Base-by-base conservation (phyloP, 2,113 vertebrate genomes). In the Stegastes partitus region DNA sequence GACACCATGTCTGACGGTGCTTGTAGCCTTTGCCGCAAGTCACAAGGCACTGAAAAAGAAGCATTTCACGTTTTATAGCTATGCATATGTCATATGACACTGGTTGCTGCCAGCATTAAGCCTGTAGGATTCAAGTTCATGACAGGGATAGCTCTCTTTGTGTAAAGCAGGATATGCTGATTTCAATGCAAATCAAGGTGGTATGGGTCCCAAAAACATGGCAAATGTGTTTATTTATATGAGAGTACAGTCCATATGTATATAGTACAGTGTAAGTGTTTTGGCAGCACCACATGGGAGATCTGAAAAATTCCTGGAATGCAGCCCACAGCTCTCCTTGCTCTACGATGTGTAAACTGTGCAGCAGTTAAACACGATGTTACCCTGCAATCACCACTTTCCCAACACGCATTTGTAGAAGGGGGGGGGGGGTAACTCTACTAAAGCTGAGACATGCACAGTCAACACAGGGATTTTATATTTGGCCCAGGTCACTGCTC, bases 1-100 rank as follows among this genome's bases (percentile, higher is more conserved):
- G 97, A 93, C 98, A 99, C 97, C 97, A 99, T 0, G 95, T 96
- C 90, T 97, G 98, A 19, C 98, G 96, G 84, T 97, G 98, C 83
- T 96, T 97, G 68, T 96, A 97, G 58, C 98, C 98, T 87, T 98
- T 98, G 3, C 98, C 98, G 3, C 98, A 99, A 37, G 98, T 99
- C 89, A 99, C 98, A 71, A 98, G 91, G 89, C 98, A 99, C 98
- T 99, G 93, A 23, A 70, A 66, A 9, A 34, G 11, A 67, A n/a
- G 72, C 1, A 26, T 74, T 71, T 68, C 11, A 65, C 4, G 23
- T 25, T 47, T 57, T 12, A 71, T 6, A n/a, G 19, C 37, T 49
- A 5, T 47, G 18, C 50, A 25, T 23, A 44, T 21, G 39, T 10
- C 19, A 28, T 14, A 16, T 53, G 5, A 51, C 31, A 83, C n/a